Evolutionary conservation across 2,113 vertebrate genomes (phyloP), one percentile per base, ranked within the genome.

Genomic region (Poeciliopsis prolifica): DNA sequence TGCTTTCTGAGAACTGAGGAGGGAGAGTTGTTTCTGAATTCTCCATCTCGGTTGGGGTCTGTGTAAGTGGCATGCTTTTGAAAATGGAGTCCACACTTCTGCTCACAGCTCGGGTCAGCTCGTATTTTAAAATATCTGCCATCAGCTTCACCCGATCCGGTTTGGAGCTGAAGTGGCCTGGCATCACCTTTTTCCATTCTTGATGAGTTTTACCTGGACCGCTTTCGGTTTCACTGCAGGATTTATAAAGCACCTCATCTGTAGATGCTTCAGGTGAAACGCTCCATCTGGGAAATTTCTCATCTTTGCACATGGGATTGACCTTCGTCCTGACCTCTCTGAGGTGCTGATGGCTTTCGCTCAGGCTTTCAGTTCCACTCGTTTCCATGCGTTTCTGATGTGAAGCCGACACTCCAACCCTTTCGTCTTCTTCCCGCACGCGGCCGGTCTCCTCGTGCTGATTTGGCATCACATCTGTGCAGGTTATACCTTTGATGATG

Each of bases 401-500:
- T 72, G 67, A 88, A 15, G 85, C 87, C 29, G 92, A 74, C n/a
- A 85, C 94, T 8, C 86, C 90, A 86, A 92, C 95, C 75, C 91
- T 94, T 75, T 94, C 95, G 48, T 82, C 90, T 35, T 91, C 93
- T 58, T 91, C 93, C 58, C 77, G 28, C 68, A 35, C 17, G 33
- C 28, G 26, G 84, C 80, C 17, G 22, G n/a, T 1, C 51, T 29
- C 54, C 61, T 90, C 72, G 69, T 6, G 24, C 31, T 48, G 72
- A 42, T 67, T 73, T 5, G 63, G 26, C 37, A 13, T 64, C 68
- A 58, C 29, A 24, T 83, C 17, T 72, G 42, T 66, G 66, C 1
- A 9, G 24, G 80, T 94, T 94, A 97, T 98, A 77, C 96, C 94
- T 86, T 80, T 95, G 83, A 98, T 91, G 70, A 97, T 97, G 79